These are phyloP conservation scores for Drosophila athabasca DNA, from an alignment of 1,140 invertebrate genomes.

Conservation along the genomic window DNA sequence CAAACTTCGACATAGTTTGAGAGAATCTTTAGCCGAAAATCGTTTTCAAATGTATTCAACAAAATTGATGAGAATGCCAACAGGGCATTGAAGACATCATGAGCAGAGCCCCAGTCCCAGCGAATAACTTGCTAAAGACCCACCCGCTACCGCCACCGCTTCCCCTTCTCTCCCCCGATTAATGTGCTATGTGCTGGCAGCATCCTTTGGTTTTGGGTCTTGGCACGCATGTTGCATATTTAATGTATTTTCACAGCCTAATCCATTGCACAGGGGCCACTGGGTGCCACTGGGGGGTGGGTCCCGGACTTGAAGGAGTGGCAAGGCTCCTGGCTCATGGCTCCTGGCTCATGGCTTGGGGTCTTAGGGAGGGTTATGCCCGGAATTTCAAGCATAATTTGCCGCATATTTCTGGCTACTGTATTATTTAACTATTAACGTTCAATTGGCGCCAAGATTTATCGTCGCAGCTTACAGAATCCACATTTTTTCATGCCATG, in stretches of 20 bases:
- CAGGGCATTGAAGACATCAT: neutral
- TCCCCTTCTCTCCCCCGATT: neutral
- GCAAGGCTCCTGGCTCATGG: neutral
- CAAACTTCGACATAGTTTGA: neutral
- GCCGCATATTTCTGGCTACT: conserved; percentile 71
- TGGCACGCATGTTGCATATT: conserved; percentile 74
- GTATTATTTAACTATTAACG: conserved; percentile 82
- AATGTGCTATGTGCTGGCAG: conserved; percentile 2
- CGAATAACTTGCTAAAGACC: conserved; percentile 34
- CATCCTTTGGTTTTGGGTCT: conserved; percentile 20
- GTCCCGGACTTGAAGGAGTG: neutral
- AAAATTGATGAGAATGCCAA: conserved; percentile 21
- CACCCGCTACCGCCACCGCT: too few species aligned
- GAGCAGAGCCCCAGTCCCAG: neutral
- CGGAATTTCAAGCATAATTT: conserved; percentile 80
- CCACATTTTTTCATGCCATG: conserved; percentile 57
- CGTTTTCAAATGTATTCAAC: conserved; percentile 31
- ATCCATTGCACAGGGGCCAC: conserved; percentile 44
- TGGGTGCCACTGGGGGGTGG: too few species aligned
- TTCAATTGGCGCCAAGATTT: conserved; percentile 77
- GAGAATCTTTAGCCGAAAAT: neutral
- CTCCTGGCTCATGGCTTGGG: conserved; percentile 26
- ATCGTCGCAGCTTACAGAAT: conserved; percentile 43
- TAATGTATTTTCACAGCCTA: conserved; percentile 66
- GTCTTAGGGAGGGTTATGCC: conserved; percentile 54